Evolutionary conservation across 2,113 vertebrate genomes (phyloP).

Genomic region (Rhea americana): DNA sequence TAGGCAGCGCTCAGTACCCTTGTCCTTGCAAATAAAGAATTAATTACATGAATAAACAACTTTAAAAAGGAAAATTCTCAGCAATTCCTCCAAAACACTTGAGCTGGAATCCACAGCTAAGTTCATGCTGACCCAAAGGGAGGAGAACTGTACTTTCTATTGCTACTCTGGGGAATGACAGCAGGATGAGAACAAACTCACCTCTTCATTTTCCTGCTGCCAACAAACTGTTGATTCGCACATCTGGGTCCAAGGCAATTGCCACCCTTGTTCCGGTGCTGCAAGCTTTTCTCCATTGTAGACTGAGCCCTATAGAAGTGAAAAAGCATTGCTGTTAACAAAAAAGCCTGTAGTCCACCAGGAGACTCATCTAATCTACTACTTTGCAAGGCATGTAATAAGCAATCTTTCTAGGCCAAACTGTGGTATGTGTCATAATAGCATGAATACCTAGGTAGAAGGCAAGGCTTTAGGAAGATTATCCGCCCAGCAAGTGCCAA

Average conservation of each 20-base stretch:
- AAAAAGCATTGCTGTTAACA: conserved; percentile 32
- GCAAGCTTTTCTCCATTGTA: conserved; percentile 60
- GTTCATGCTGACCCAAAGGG: not conserved
- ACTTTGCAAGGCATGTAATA: conserved; percentile 19
- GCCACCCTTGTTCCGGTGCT: conserved; percentile 33
- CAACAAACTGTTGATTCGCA: conserved; percentile 25
- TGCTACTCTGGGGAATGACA: not conserved
- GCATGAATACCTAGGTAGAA: not conserved
- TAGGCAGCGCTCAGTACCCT: not conserved
- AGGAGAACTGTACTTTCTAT: conserved; percentile 40
- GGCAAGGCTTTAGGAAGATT: not conserved
- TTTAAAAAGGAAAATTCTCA: not conserved
- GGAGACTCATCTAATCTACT: conserved; percentile 15
- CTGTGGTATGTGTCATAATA: not conserved
- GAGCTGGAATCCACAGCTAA: not conserved
- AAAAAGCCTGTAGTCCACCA: not conserved
- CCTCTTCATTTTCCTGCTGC: conserved; percentile 72
- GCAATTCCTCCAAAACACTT: not conserved
- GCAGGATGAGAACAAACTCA: conserved; percentile 48
- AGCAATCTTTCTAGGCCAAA: not conserved
- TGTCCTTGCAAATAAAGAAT: not conserved
- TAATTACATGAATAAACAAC: not conserved
- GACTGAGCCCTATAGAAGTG: conserved; percentile 69
- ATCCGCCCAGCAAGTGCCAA: not conserved
- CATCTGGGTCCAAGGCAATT: conserved; percentile 64